Evolutionary conservation across 2,888 invertebrate species (phyloP).

Genomic region (Chrysolina oricalcia): DNA sequence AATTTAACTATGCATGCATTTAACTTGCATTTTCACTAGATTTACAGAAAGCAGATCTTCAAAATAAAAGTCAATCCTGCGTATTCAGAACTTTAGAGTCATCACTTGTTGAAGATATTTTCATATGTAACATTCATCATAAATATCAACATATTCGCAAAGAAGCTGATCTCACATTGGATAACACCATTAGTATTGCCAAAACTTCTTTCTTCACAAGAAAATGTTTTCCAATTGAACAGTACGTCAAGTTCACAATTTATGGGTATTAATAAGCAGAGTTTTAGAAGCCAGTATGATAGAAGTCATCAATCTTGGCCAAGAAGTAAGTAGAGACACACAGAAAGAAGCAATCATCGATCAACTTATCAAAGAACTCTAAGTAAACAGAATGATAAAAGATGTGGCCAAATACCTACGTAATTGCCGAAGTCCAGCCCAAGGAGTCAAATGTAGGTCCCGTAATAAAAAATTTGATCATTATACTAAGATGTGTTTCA

Average conservation of each 20-base stretch:
- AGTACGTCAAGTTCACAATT: too few relatives aligned
- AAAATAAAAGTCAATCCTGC: too few relatives aligned
- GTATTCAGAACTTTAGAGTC: too few relatives aligned
- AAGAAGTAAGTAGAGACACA: neutral
- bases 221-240: neutral
- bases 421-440: neutral
- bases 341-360: neutral
- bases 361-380: too few relatives aligned
- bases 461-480: neutral
- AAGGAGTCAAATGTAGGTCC: neutral
- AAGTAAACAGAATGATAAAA: too few relatives aligned
- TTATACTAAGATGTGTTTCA: neutral
- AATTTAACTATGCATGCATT: too few relatives aligned
- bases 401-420: too few relatives aligned
- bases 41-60: too few relatives aligned
- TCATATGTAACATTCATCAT: neutral
- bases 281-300: neutral
- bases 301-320: neutral
- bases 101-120: neutral
- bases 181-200: neutral
- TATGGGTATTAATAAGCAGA: neutral
- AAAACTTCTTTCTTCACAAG: neutral
- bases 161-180: neutral
- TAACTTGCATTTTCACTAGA: accelerated
- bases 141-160: neutral